A percentile compares a stretch with the other conserved stretches of the same genome.
Conservation (phyloP, 1,140 invertebrate genomes). For the Heliconius eleuchia region DNA sequence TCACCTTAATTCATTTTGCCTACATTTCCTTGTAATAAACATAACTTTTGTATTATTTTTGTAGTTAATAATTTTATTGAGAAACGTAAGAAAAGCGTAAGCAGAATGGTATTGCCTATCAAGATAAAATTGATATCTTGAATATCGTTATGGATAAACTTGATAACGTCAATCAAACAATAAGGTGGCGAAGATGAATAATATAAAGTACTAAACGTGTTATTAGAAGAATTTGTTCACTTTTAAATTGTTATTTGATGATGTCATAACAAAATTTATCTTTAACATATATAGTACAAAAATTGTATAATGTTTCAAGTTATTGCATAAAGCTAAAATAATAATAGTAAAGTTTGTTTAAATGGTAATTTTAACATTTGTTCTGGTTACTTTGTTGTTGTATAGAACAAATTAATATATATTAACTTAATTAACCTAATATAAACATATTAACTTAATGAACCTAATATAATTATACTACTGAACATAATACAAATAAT, state of each 20-base stretch:
- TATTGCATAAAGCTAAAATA: not conserved
- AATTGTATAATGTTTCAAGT: not conserved
- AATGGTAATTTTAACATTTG: too few species aligned
- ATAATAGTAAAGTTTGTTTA: too few species aligned
- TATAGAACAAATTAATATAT: too few species aligned
- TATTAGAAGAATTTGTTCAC: not conserved
- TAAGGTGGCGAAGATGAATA: not conserved
- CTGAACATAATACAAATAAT: too few species aligned
- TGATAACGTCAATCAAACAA: conserved; percentile 38
- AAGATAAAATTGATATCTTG: not conserved
- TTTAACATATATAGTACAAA: not conserved
- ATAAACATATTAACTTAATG: too few species aligned
- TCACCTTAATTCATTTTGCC: too few species aligned
- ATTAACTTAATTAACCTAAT: too few species aligned
- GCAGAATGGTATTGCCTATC: not conserved
- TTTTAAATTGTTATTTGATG: not conserved
- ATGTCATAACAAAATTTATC: not conserved
- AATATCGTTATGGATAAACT: conserved; percentile 14
- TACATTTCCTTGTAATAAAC: not conserved
- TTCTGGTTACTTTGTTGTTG: too few species aligned
- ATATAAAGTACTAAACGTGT: not conserved
- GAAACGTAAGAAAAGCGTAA: not conserved
- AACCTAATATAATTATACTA: too few species aligned
- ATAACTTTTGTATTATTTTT: not conserved
- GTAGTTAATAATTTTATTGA: not conserved